These are phyloP conservation scores for Melanargia galathea DNA, from an alignment of 2,888 invertebrate genomes.

Conservation along the genomic window DNA sequence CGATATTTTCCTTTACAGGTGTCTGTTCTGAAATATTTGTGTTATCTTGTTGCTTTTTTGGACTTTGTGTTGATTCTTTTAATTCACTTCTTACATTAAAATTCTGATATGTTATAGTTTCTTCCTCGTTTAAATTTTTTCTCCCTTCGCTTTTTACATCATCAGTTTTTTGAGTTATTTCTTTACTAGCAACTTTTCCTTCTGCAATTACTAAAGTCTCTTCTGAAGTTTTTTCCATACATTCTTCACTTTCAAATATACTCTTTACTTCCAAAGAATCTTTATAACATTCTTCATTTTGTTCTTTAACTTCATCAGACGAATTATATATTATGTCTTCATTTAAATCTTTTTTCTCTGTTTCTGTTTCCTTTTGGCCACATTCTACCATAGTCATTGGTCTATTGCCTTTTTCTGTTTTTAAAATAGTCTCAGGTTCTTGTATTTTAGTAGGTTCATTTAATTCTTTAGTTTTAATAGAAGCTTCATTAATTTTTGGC, in stretches of 20 bases:
- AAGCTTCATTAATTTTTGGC: conserved; percentile 52
- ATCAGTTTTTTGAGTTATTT: not conserved
- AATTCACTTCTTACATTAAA: not conserved
- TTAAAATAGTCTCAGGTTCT: conserved; percentile 13
- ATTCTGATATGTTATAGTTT: not conserved
- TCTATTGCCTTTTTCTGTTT: conserved; percentile 25
- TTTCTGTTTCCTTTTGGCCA: conserved; percentile 3
- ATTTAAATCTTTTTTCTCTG: conserved; percentile 3
- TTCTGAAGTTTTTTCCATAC: not conserved
- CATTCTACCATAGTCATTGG: conserved; percentile 12
- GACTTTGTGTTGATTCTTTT: not conserved
- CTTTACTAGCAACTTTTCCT: not conserved
- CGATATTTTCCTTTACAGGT: not conserved
- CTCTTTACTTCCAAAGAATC: not conserved
- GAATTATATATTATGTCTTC: too few relatives aligned
- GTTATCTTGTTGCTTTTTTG: not conserved
- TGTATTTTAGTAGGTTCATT: conserved; percentile 30
- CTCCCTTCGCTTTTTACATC: conserved; percentile 2
- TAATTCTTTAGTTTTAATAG: conserved; percentile 41
- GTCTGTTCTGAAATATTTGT: not conserved
- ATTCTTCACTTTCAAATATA: not conserved
- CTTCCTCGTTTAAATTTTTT: not conserved
- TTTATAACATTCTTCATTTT: not conserved
- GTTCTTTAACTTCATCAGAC: conserved; percentile 4
- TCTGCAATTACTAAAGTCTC: not conserved